Conservation (phyloP, 2,113 vertebrate species). For the Thryonomys swinderianus region DNA sequence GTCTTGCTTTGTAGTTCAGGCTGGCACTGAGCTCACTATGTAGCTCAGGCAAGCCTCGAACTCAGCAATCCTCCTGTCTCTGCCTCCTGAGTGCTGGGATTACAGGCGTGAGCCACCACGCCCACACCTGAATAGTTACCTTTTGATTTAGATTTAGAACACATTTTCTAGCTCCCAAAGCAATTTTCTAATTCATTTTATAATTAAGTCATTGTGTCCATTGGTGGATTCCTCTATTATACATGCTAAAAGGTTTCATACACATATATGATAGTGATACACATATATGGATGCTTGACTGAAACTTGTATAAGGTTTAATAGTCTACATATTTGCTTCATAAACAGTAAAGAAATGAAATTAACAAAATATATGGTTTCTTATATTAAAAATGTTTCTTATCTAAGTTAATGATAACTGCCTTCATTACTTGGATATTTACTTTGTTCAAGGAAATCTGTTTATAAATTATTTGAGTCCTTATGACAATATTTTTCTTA, state of each 20-base stretch:
- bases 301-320: conserved; percentile 21
- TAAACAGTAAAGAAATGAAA: conserved; percentile 35
- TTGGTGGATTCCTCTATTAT: not conserved
- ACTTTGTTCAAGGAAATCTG: not conserved
- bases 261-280: too few relatives aligned
- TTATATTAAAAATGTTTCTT: conserved; percentile 36
- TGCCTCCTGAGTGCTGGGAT: too few relatives aligned
- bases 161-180: not conserved
- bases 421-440: not conserved
- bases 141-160: not conserved
- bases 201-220: not conserved
- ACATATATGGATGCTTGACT: not conserved
- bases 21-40: too few relatives aligned
- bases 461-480: conserved; percentile 14
- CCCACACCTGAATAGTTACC: not conserved
- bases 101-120: too few relatives aligned
- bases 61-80: too few relatives aligned
- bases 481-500: conserved; percentile 16
- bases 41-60: too few relatives aligned
- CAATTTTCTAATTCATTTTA: not conserved
- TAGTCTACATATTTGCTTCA: conserved; percentile 38
- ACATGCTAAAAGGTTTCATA: not conserved
- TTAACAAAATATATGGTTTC: conserved; percentile 25
- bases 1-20: too few relatives aligned
- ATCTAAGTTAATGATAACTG: conserved; percentile 53